Base-by-base conservation (phyloP, 2,113 vertebrate species). In the Ctenomys sociabilis region DNA sequence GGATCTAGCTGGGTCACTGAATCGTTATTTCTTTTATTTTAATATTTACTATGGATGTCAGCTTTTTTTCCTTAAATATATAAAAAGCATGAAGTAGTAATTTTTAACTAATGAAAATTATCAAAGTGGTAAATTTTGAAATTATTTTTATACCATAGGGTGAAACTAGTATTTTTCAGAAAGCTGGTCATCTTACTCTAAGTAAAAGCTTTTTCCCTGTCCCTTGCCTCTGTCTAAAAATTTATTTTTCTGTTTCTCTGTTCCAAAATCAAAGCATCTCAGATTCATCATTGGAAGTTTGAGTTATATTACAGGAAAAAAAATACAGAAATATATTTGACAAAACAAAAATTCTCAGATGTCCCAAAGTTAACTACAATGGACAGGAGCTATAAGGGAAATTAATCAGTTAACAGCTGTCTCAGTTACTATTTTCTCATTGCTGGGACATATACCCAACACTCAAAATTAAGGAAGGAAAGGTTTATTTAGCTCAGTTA, bases 161-260 rank as follows among this genome's bases (percentile, higher is more conserved):
- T 54, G 35, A 81, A 52, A 88, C 77, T 63, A 5, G 4, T 81
- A n/a, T 40, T 91, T 91, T 94, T 64, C 5, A 82, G 66, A 52
- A 92, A 90, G 22, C 45, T 59, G 57, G 30, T 45, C 22, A 17
- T 52, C 66, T 95, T 83, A 72, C 6, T 14, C 54, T 77, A 84
- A 57, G 45, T 40, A 84, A 81, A 1, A 43, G 7, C 64, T 92
- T 54, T 90, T 40, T 35, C 70, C 75, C 3, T 14, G 21, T 5
- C 43, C 8, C 13, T 12, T 2, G 19, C 32, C 78, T 87, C 35
- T 85, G 80, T 43, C 40, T 37, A 84, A 61, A 91, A 83, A 57
- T 78, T 81, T 77, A 85, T 85, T 88, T 92, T 32, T 32, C 83
- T 94, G 14, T 88, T 93, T 94, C 59, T 94, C 30, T 86, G 1